Evolutionary conservation across 2,888 invertebrate species (phyloP).

Genomic region (Pinctada fucata): DNA sequence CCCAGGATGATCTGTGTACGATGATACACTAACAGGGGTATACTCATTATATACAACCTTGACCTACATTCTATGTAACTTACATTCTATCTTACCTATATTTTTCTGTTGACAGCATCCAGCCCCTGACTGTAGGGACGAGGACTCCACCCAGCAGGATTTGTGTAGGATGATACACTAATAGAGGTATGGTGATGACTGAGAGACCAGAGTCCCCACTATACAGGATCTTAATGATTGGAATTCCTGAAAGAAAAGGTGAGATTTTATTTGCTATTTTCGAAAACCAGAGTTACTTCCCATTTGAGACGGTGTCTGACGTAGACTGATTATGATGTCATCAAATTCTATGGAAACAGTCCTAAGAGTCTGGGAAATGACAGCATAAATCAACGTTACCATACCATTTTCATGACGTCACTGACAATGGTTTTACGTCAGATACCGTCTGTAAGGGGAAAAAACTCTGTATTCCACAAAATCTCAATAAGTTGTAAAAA

Average conservation of each 20-base stretch:
- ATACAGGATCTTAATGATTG: constrained; percentile 73
- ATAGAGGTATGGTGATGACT: constrained; percentile 69
- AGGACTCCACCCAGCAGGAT: constrained; percentile 70
- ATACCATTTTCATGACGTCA: no score
- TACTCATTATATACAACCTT: constrained; percentile 50
- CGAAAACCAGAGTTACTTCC: no score
- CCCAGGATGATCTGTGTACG: constrained; percentile 74
- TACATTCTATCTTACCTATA: constrained; percentile 39
- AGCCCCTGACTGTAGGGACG: constrained; percentile 59
- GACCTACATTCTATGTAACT: no score
- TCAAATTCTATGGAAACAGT: no score
- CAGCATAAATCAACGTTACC: no score
- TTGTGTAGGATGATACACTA: constrained; percentile 74
- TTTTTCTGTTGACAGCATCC: constrained; percentile 54
- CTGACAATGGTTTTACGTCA: no score
- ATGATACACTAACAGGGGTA: constrained; percentile 73
- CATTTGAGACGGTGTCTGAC: no score
- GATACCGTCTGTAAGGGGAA: no score
- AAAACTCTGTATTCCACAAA: no score
- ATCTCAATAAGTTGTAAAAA: no score
- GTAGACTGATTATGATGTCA: no score
- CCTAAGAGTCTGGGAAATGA: neutral
- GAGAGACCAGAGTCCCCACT: constrained; percentile 64
- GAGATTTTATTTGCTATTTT: no score
- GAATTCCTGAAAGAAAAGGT: constrained; percentile 67